A percentile compares a stretch with the other conserved stretches of the same genome.
Evolutionary conservation across 2,797 vertebrate species (phyloP).

Genomic region (Amblyraja radiata): DNA sequence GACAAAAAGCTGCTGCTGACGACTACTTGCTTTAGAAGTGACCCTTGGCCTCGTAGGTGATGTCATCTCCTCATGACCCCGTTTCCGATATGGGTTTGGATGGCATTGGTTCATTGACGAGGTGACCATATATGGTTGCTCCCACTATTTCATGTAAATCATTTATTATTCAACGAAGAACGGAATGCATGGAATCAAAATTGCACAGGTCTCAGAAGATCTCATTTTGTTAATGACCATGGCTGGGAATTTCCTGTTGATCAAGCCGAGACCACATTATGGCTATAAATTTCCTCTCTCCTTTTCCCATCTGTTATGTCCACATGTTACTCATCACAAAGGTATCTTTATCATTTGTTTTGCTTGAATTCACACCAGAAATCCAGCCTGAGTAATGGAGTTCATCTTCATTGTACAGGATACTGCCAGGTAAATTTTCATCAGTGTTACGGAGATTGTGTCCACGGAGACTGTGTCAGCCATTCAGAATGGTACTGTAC

Average conservation of each 20-base stretch:
- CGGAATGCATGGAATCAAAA: constrained; percentile 25
- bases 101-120: not conserved
- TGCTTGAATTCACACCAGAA: not conserved
- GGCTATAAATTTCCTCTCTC: not conserved
- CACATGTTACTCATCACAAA: not conserved
- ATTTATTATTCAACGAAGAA: not conserved
- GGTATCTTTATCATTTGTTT: not conserved
- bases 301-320: constrained; percentile 21
- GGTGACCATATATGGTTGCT: not conserved
- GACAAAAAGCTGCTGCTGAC: not conserved
- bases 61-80: not conserved
- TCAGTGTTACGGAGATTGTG: too few species aligned
- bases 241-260: constrained; percentile 30
- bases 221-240: constrained; percentile 24
- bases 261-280: not conserved
- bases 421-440: not conserved
- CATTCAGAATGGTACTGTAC: not conserved
- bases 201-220: constrained; percentile 24
- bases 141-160: constrained; percentile 2
- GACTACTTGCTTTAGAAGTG: not conserved
- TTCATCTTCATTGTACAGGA: not conserved
- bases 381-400: not conserved
- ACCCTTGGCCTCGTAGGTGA: not conserved
- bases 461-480: too few species aligned
- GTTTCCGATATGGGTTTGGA: not conserved